These are phyloP conservation scores for Brachyopa scutellaris DNA, from an alignment of 2,888 invertebrate species.

Conservation along the genomic window DNA sequence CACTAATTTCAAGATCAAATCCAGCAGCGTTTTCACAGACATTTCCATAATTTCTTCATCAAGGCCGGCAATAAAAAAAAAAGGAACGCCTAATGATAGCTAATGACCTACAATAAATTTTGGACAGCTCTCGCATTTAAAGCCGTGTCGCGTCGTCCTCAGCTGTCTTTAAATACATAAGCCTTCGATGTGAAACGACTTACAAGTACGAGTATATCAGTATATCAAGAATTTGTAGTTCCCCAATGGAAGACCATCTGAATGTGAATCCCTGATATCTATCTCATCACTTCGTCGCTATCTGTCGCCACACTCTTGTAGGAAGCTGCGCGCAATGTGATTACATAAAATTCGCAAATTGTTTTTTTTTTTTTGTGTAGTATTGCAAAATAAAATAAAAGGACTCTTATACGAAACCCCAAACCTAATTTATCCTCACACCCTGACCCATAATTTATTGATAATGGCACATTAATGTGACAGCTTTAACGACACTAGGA, in stretches of 20 bases:
- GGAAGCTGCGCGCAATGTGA: constrained; percentile 22
- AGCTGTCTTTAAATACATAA: constrained; percentile 18
- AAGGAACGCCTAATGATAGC: constrained; percentile 36
- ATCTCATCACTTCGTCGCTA: constrained; percentile 4
- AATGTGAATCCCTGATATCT: neutral
- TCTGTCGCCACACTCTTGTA: neutral
- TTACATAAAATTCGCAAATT: constrained; percentile 52
- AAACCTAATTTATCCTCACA: constrained; percentile 42
- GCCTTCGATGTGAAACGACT: constrained; percentile 22
- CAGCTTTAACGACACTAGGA: constrained; percentile 72
- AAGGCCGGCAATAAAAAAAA: constrained; percentile 30
- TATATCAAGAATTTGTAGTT: neutral
- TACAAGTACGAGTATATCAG: constrained; percentile 21
- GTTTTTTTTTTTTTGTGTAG: neutral
- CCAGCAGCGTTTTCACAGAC: constrained; percentile 9
- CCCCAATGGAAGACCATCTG: constrained; percentile 4
- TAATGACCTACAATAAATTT: constrained; percentile 52
- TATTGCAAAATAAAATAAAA: constrained; percentile 10
- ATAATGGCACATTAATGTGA: constrained; percentile 74
- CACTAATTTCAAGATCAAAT: constrained; percentile 1
- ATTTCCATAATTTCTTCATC: constrained; percentile 58
- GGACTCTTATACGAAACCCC: constrained; percentile 2
- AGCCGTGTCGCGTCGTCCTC: neutral
- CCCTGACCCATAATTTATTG: constrained; percentile 70
- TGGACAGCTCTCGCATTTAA: constrained; percentile 27